Conservation (phyloP, 2,888 invertebrate species). For the Alloscopus bannaensis region DNA sequence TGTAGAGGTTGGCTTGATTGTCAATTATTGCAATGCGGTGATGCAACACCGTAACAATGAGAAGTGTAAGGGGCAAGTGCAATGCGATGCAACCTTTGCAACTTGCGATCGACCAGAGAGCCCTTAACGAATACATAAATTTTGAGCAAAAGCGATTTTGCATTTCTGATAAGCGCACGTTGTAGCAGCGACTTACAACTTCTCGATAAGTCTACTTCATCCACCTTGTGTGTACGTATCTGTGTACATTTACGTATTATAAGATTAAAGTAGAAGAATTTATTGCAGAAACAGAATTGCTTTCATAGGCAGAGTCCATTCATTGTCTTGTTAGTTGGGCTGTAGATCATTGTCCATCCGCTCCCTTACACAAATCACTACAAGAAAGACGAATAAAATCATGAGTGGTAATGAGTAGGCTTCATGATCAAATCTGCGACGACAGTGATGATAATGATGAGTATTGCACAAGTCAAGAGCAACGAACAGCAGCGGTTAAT, state of each 20-base stretch:
- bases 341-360: constrained; percentile 42
- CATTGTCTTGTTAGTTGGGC: constrained; percentile 14
- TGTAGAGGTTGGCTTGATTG: constrained; percentile 41
- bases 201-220: no score
- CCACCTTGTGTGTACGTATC: no score
- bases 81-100: constrained; percentile 48
- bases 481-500: constrained; percentile 54
- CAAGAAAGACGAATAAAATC: constrained; percentile 12
- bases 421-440: constrained; percentile 37
- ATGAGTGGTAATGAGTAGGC: constrained; percentile 42
- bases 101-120: constrained; percentile 39
- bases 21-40: constrained; percentile 33
- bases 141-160: no score
- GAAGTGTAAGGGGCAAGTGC: constrained; percentile 62
- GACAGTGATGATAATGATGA: constrained; percentile 36
- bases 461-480: constrained; percentile 63
- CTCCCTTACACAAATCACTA: constrained; percentile 47
- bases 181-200: no score
- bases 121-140: constrained; percentile 40
- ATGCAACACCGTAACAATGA: constrained; percentile 46
- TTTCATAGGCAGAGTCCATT: constrained; percentile 42
- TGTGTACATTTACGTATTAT: no score
- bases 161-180: constrained; percentile 9
- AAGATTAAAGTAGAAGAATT: no score
- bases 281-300: constrained; percentile 19